Evolutionary conservation across 2,797 vertebrate species (phyloP).

Genomic region (Carapus acus): DNA sequence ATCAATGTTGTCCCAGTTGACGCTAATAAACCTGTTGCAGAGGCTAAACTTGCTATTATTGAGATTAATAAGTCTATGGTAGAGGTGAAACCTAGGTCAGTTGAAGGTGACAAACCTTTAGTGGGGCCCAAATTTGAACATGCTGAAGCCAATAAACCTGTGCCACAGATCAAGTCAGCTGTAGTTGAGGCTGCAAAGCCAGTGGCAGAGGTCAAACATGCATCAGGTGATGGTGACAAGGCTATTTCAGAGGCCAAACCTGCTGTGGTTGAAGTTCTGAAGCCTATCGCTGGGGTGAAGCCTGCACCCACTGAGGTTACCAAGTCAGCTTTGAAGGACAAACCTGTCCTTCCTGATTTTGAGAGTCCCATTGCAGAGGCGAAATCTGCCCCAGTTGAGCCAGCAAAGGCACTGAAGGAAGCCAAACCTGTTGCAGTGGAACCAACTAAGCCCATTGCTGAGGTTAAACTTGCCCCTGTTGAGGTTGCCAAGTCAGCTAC

Average conservation of each 20-base stretch:
- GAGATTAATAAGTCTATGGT: background rate
- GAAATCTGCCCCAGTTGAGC: background rate
- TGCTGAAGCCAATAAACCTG: background rate
- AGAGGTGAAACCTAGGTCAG: background rate
- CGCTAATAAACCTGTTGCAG: background rate
- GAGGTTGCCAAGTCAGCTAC: conserved; percentile 3
- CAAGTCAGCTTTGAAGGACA: background rate
- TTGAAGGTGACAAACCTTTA: background rate
- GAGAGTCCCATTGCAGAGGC: background rate
- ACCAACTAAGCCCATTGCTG: background rate
- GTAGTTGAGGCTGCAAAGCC: background rate
- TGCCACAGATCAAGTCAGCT: background rate
- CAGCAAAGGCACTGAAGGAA: background rate
- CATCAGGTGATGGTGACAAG: background rate
- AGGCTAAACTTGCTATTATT: background rate
- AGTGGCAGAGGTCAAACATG: conserved; percentile 2
- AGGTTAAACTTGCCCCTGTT: background rate
- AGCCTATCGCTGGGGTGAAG: background rate
- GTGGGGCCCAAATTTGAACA: background rate
- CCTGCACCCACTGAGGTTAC: background rate
- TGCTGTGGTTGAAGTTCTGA: background rate
- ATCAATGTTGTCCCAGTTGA: too few relatives aligned
- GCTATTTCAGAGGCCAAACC: conserved; percentile 8
- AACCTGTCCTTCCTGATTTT: fast-evolving
- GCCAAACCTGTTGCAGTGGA: background rate